Evolutionary conservation across 2,113 vertebrate genomes (phyloP), one percentile per base, ranked within the genome.

Genomic region (Cinclus mexicanus): DNA sequence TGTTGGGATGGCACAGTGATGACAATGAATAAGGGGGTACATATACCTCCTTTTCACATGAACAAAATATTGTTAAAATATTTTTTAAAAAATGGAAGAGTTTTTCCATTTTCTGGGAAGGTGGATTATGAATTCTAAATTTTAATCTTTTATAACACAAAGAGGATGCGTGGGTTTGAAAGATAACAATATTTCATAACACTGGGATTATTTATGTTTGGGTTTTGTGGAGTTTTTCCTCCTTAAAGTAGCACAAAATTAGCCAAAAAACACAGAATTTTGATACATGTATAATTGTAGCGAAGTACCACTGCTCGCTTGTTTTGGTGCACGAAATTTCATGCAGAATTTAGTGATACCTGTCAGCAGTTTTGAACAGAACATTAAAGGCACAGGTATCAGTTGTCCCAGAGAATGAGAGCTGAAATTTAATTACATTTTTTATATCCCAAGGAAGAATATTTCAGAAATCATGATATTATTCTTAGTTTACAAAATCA

Each of bases 41-140:
- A 22, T 8, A 3, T 82, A 46, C 31, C 21, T 79, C 29, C 31
- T 37, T 75, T 91, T 84, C 1, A 4, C 21, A 20, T 24, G 16
- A 87, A 61, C 31, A 28, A 56, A 84, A 19, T 71, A 20, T 12
- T 49, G 21, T 12, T 71, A 7, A 7, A 41, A 13, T 83, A 16
- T 37, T n/a, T n/a, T n/a, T n/a, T n/a, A n/a, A n/a, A n/a, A n/a
- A 0, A 7, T 0, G 1, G 22, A 83, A 26, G 5, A 53, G 9
- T 42, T 95, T 59, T 76, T 72, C 39, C 20, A 47, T 69, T 77
- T 61, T 72, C 35, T 61, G 28, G n/a, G 56, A 67, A 68, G n/a
- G 12, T 44, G 13, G 39, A 29, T 49, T 57, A 42, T 13, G 11
- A n/a, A 53, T 83, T 88, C 44, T 50, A 59, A 60, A 29, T 67